phyloP scores from a whole-genome alignment of 2,888 invertebrate species.

The Lithophane leautieri region DNA sequence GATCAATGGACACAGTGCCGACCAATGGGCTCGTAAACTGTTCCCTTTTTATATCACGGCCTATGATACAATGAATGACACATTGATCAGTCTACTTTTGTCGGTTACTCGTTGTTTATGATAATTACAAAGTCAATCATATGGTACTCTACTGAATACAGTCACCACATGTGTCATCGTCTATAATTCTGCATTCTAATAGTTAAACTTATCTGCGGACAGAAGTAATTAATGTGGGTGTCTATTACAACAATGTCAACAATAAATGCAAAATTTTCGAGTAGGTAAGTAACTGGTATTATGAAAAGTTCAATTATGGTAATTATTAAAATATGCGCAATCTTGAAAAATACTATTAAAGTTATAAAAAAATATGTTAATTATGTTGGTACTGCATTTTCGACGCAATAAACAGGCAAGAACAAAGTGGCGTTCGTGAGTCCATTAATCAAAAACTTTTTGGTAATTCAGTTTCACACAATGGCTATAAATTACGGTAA shows the following conservation, averaged over 20 bases:
- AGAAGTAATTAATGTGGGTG: neutral
- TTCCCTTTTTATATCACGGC: constrained; percentile 63
- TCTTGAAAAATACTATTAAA: constrained; percentile 20
- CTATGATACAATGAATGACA: constrained; percentile 63
- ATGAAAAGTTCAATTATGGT: constrained; percentile 26
- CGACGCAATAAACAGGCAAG: constrained; percentile 25
- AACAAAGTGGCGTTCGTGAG: constrained; percentile 29
- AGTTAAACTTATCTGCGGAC: neutral
- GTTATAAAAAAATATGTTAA: constrained; percentile 17
- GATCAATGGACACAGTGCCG: constrained; percentile 80
- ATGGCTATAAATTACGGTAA: constrained; percentile 29
- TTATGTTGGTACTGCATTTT: constrained; percentile 17
- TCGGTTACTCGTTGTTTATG: constrained; percentile 47
- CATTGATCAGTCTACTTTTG: constrained; percentile 52
- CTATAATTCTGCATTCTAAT: constrained; percentile 23
- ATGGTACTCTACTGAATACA: constrained; percentile 36
- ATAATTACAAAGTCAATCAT: constrained; percentile 50
- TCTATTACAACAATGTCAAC: constrained; percentile 26
- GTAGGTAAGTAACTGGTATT: neutral
- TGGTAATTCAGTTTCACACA: constrained; percentile 21
- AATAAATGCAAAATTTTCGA: constrained; percentile 11
- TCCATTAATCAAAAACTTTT: constrained; percentile 38
- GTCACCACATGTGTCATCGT: constrained; percentile 53
- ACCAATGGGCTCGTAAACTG: constrained; percentile 68
- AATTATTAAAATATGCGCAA: constrained; percentile 36